Conservation (phyloP, 2,888 invertebrate species). For the Sinhomidia bicolor region DNA sequence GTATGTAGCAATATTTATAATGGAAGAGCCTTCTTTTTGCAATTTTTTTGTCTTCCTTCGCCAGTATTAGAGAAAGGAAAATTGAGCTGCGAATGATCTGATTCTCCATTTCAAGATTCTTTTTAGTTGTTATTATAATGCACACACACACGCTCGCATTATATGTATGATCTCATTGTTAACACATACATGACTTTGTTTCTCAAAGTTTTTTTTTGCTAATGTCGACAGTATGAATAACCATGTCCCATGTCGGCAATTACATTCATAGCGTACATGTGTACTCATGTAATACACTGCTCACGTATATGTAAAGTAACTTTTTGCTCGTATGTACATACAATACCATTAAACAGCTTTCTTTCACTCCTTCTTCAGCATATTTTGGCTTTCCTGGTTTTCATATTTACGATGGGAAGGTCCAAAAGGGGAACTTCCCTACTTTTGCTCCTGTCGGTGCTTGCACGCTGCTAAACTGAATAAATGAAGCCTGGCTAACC, state of each 20-base stretch:
- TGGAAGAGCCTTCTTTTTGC: background rate
- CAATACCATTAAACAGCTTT: background rate
- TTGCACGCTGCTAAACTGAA: constrained; percentile 16
- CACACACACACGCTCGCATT: no score
- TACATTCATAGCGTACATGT: constrained; percentile 31
- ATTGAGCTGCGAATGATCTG: background rate
- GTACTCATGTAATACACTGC: constrained; percentile 36
- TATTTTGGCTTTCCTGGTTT: constrained; percentile 54
- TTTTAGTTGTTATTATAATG: background rate
- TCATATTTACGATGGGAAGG: constrained; percentile 43
- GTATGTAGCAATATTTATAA: background rate
- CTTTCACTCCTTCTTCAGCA: background rate
- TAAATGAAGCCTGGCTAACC: constrained; percentile 65
- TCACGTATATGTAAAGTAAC: background rate
- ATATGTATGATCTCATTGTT: background rate
- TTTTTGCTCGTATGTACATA: background rate
- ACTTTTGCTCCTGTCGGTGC: constrained; percentile 18
- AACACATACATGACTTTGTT: background rate
- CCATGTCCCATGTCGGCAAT: constrained; percentile 59
- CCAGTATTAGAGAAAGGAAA: background rate
- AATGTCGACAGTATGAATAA: constrained; percentile 25
- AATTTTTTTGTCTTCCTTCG: background rate
- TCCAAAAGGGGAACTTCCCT: constrained; percentile 8
- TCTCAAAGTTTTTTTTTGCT: background rate
- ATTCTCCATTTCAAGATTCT: background rate